Evolutionary conservation across 92 coral and sea anemone genomes (phyloP), one percentile per base, ranked within the genome.

Genomic region (Virgularia gustaviana): DNA sequence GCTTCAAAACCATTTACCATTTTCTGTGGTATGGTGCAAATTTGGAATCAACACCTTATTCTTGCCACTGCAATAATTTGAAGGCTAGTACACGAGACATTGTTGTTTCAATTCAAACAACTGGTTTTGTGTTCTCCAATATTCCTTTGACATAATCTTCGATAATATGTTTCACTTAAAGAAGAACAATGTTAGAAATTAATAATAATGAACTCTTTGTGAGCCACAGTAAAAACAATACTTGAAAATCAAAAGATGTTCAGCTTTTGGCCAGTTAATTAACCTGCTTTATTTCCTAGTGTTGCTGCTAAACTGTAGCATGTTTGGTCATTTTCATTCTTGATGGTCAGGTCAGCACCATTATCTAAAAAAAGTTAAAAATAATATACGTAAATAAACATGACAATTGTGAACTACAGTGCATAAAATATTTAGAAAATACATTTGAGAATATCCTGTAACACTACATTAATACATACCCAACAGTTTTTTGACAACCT

Each of bases 201-300:
- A 54, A 23, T 16, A 39, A 13, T 72, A 37, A 9, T 15, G 39
- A 12, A 51, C 16, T n/a, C n/a, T n/a, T n/a, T n/a, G n/a, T n/a
- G n/a, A n/a, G n/a, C n/a, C 20, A 0, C 15, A 9, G 52, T 9
- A 9, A 19, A 11, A 8, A 38, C 31, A 49, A 28, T 36, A 3
- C 9, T 20, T 36, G 3, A 20, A 70, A 37, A 12, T 24, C 47
- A 33, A 9, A n/a, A 9, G 29, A 18, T 30, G 2, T 22, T 22
- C 36, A 2, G 28, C 57, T 51, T 51, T 13, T 12, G 22, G 22
- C 57, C 25, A 61, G 11, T 29, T 61, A 35, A 36, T 88, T 63
- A 56, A 94, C 99, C 99, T 80, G 86, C 83, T 53, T 94, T 89
- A 81, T 94, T 94, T 33, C 99, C 99, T 34, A 94, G 81, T 20